phyloP scores from a whole-genome alignment of 2,797 vertebrate species.

The Chromobotia macracanthus region DNA sequence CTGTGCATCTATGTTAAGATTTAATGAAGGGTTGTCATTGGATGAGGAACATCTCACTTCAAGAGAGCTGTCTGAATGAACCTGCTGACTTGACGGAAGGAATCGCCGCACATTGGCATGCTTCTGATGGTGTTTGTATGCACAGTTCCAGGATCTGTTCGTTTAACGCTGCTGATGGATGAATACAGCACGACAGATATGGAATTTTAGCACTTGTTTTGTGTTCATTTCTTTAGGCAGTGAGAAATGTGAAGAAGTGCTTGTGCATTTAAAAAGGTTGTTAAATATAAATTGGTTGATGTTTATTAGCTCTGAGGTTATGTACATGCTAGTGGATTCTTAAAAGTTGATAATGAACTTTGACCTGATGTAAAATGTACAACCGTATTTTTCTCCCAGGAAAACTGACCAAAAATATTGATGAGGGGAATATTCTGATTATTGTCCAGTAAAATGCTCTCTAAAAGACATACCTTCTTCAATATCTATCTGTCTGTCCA shows the following conservation, averaged over 20 bases:
- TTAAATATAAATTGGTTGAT: neutral
- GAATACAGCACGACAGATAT: constrained; percentile 66
- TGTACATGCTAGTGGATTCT: neutral
- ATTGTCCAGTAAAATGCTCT: too few species aligned
- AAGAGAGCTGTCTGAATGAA: constrained; percentile 62
- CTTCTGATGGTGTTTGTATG: constrained; percentile 78
- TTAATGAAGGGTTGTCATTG: constrained; percentile 70
- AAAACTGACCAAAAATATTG: too few species aligned
- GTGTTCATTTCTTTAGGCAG: neutral
- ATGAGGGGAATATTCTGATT: too few species aligned
- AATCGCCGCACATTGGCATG: constrained; percentile 67
- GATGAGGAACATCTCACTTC: constrained; percentile 71
- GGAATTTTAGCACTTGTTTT: constrained; percentile 57
- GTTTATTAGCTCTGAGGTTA: neutral
- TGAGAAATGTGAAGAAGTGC: neutral
- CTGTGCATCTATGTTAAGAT: constrained; percentile 68
- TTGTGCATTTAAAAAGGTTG: neutral
- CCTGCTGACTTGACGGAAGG: constrained; percentile 66
- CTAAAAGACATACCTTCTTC: too few species aligned
- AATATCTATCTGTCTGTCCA: too few species aligned
- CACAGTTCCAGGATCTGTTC: constrained; percentile 76
- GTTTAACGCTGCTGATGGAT: constrained; percentile 70
- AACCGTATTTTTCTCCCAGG: too few species aligned
- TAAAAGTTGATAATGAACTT: neutral
- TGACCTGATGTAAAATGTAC: too few species aligned